Evolutionary conservation across 2,888 invertebrate genomes (phyloP), one percentile per base, ranked within the genome.

Genomic region (Acleris literana): DNA sequence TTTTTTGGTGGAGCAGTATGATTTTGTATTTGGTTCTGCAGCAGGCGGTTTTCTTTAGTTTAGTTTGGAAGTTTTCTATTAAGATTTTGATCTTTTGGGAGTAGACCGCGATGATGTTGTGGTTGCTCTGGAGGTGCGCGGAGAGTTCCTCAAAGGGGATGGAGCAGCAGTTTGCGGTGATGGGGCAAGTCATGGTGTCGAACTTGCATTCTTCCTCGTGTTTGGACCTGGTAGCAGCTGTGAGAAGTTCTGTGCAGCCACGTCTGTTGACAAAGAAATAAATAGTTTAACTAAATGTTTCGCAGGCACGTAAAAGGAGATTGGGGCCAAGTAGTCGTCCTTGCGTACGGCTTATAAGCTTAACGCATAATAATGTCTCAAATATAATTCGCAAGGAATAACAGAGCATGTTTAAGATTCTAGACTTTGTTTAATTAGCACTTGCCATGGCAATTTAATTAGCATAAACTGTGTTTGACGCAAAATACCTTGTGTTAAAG

Each of bases 21-120:
- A 93, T 91, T 74, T 92, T 92, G 79, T 93, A 93, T 70, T 93
- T 93, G 1, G 92, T 91, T 76, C 90, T 79, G 71, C 91, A 91
- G 76, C 89, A 92, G 1, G 92, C 92, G 1, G 92, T 92, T 69
- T 90, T 90, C 75, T 90, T 92, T 33, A 93, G 81, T 68, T 92
- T 93, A 0, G 88, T 88, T 73, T 92, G 90, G 80, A 93, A 92
- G 78, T 92, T 92, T 74, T 92, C 92, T 72, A 93, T 91, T 55
- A 92, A 79, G 71, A 93, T 92, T 69, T 92, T 92, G 70, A 92
- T 92, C 76, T 91, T 92, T 70, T 91, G 90, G 1, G 93, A 90
- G 78, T 92, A 91, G 56, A 92, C 90, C 1, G 92, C 91, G 63
- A 90, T 92, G 69, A 92, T 86, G 72, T 87, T 90, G 82, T 93